phyloP scores from a whole-genome alignment of 2,888 invertebrate species.

The Abscondita cerata region DNA sequence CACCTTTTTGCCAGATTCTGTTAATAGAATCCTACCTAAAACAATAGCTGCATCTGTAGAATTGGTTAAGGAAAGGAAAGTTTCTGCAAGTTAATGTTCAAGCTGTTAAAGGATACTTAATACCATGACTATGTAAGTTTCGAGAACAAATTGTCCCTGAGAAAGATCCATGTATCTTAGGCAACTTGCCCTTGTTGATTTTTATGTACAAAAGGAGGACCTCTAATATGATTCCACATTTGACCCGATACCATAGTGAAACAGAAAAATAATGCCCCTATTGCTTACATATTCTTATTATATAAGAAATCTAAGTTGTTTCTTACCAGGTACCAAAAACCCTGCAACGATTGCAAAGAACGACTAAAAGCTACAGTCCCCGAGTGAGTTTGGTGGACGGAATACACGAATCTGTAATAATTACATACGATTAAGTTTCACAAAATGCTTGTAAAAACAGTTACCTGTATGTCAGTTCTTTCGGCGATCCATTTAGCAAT shows the following conservation, averaged over 20 bases:
- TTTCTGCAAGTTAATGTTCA: no score
- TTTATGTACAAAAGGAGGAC: constrained; percentile 96
- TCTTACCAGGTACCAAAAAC: constrained; percentile 91
- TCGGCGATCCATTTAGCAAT: constrained; percentile 96
- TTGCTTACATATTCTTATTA: constrained; percentile 96
- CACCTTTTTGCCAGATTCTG: constrained; percentile 83
- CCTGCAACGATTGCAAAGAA: constrained; percentile 87
- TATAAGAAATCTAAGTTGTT: constrained; percentile 98
- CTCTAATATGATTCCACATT: constrained; percentile 99
- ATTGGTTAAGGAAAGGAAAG: constrained; percentile 1
- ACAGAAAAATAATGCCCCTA: constrained; percentile 89
- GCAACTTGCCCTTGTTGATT: constrained; percentile 89
- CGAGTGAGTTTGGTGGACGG: constrained; percentile 97
- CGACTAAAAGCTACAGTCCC: constrained; percentile 87
- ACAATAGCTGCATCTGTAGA: constrained; percentile 87
- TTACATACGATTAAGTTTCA: neutral
- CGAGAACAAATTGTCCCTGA: constrained; percentile 95
- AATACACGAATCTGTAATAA: constrained; percentile 84
- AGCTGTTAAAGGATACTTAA: constrained; percentile 80
- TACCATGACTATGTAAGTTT: constrained; percentile 96
- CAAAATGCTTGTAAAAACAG: neutral
- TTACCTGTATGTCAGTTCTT: constrained; percentile 91
- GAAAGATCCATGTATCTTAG: constrained; percentile 96
- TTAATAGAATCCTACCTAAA: constrained; percentile 93
- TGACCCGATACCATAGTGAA: constrained; percentile 99